Percentiles rank a stretch among this genome's conserved stretches.
phyloP scores from a whole-genome alignment of 2,113 vertebrate genomes.

The Hydrochoerus hydrochaeris region DNA sequence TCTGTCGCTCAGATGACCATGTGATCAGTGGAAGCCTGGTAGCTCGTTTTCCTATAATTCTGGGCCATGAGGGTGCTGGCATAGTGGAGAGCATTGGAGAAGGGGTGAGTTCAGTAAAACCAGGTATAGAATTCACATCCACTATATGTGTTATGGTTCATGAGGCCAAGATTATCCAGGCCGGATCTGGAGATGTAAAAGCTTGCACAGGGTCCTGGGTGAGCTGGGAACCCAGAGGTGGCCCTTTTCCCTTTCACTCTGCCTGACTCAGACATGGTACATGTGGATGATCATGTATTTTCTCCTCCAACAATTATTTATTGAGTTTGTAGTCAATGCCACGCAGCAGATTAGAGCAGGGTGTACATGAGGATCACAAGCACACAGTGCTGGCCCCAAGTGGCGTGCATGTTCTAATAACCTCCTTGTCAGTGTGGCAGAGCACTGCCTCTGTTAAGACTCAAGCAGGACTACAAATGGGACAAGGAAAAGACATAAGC shows the following conservation, averaged over 20 bases:
- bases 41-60: slow-evolving; percentile 81
- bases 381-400: neutral
- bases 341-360: neutral
- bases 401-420: neutral
- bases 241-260: neutral
- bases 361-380: neutral
- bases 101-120: slow-evolving; percentile 89
- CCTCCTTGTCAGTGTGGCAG: neutral
- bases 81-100: slow-evolving; percentile 92
- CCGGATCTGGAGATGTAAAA: neutral
- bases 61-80: slow-evolving; percentile 91
- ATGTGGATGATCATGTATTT: neutral
- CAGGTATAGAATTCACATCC: slow-evolving; percentile 82
- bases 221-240: neutral
- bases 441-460: neutral
- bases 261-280: neutral
- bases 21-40: fast-evolving
- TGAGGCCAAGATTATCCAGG: neutral
- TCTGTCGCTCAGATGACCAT: slow-evolving; percentile 89
- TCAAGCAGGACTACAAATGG: neutral
- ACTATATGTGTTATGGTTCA: neutral
- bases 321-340: neutral
- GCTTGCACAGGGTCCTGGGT: fast-evolving
- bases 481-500: neutral
- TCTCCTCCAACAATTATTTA: neutral